A percentile compares a stretch with the other conserved stretches of the same genome.
Conservation (phyloP, 2,888 invertebrate genomes). For the Philaethria dido region DNA sequence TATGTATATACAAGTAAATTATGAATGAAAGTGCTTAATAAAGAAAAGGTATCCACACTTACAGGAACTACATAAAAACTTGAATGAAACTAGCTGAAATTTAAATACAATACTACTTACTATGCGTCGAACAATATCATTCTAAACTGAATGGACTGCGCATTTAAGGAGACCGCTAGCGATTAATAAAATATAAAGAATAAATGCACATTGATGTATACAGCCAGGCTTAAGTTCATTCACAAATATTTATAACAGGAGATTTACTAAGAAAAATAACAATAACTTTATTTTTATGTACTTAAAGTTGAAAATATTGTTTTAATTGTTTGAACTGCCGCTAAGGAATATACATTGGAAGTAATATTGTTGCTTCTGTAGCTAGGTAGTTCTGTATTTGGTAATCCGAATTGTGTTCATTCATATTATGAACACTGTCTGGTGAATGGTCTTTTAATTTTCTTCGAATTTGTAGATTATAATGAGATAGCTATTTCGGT, state of each 20-base stretch:
- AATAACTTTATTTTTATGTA: neutral
- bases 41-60: neutral
- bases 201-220: slow-evolving; percentile 33
- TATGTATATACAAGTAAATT: neutral
- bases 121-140: neutral
- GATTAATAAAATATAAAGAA: slow-evolving; percentile 29
- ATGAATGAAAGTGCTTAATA: slow-evolving; percentile 3
- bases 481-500: slow-evolving; percentile 4
- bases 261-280: slow-evolving; percentile 50
- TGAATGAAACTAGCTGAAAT: slow-evolving; percentile 7
- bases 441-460: slow-evolving; percentile 32
- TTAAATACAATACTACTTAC: slow-evolving; percentile 11
- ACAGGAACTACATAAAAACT: neutral
- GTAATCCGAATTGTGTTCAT: slow-evolving; percentile 44
- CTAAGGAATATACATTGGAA: slow-evolving; percentile 57
- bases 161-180: slow-evolving; percentile 30
- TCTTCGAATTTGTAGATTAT: slow-evolving; percentile 24
- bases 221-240: slow-evolving; percentile 55
- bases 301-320: slow-evolving; percentile 32
- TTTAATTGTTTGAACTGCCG: slow-evolving; percentile 45
- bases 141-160: slow-evolving; percentile 21
- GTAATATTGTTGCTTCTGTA: slow-evolving; percentile 45
- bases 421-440: slow-evolving; percentile 32
- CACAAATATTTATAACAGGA: slow-evolving; percentile 74
- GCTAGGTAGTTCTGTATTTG: no score